Evolutionary conservation across 2,888 invertebrate species (phyloP).

Genomic region (Peribatodes rhomboidaria): DNA sequence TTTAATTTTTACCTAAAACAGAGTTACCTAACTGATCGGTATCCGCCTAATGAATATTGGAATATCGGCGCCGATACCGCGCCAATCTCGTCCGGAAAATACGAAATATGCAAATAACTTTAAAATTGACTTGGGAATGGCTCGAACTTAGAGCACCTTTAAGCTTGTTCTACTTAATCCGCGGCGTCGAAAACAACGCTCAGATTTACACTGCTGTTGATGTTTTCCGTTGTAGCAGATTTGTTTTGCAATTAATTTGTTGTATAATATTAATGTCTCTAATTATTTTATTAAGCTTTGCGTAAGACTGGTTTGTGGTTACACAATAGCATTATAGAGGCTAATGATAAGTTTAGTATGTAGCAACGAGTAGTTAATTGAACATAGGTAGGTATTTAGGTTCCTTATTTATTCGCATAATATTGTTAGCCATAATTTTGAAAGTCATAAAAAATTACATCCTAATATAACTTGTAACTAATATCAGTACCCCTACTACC

Average conservation of each 20-base stretch:
- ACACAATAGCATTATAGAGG: neutral
- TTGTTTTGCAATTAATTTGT: neutral
- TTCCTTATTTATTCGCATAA: too few species aligned
- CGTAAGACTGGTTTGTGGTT: neutral
- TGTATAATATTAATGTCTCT: neutral
- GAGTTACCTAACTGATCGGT: conserved; percentile 47
- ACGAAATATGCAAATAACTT: conserved; percentile 75
- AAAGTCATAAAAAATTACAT: too few species aligned
- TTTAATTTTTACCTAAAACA: conserved; percentile 37
- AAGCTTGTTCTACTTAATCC: conserved; percentile 46
- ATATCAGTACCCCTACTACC: too few species aligned
- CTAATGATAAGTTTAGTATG: neutral
- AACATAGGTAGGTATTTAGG: too few species aligned
- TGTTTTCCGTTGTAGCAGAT: conserved; percentile 7
- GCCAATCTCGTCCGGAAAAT: conserved; percentile 60
- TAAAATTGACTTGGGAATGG: conserved; percentile 70
- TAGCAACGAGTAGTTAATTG: neutral
- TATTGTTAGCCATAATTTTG: too few species aligned
- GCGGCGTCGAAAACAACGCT: conserved; percentile 41
- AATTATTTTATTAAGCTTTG: neutral
- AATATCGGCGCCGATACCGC: conserved; percentile 53
- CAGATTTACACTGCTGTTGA: conserved; percentile 32
- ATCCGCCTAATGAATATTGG: conserved; percentile 58
- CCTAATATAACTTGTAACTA: too few species aligned
- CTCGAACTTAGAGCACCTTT: conserved; percentile 49